These are phyloP conservation scores for Pyrocephalus nanus DNA, from an alignment of 2,797 vertebrate genomes.

Conservation along the genomic window DNA sequence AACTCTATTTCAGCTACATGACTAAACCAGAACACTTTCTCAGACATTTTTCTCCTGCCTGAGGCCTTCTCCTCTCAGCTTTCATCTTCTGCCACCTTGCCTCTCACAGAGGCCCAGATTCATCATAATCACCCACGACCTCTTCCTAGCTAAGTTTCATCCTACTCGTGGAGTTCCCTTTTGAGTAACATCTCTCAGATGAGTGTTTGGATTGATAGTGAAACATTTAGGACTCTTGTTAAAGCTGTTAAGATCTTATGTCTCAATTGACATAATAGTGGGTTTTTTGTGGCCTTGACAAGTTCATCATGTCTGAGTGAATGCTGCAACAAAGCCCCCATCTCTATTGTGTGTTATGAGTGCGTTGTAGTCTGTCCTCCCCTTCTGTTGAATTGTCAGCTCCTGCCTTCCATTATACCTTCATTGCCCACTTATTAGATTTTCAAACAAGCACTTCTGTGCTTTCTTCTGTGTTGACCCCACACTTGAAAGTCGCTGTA, in stretches of 20 bases:
- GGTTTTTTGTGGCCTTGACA: background rate
- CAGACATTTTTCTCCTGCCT: background rate
- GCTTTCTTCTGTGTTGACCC: background rate
- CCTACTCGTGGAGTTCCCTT: background rate
- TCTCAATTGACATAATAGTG: background rate
- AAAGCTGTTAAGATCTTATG: background rate
- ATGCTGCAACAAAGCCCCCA: background rate
- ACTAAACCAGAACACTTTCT: background rate
- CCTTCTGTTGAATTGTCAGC: background rate
- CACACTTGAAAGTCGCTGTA: background rate
- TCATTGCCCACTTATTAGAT: background rate
- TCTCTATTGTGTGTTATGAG: background rate
- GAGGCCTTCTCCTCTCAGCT: background rate
- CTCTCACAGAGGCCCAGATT: background rate
- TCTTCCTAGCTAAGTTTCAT: background rate
- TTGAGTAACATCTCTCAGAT: background rate
- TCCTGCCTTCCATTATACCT: background rate
- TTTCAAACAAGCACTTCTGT: background rate
- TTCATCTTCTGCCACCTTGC: background rate
- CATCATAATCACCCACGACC: background rate
- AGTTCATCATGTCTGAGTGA: background rate
- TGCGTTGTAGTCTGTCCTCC: background rate
- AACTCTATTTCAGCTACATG: background rate
- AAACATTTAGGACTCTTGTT: background rate
- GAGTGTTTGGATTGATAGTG: background rate